Base-by-base conservation (phyloP, 2,113 vertebrate species). In the Rutilus rutilus region DNA sequence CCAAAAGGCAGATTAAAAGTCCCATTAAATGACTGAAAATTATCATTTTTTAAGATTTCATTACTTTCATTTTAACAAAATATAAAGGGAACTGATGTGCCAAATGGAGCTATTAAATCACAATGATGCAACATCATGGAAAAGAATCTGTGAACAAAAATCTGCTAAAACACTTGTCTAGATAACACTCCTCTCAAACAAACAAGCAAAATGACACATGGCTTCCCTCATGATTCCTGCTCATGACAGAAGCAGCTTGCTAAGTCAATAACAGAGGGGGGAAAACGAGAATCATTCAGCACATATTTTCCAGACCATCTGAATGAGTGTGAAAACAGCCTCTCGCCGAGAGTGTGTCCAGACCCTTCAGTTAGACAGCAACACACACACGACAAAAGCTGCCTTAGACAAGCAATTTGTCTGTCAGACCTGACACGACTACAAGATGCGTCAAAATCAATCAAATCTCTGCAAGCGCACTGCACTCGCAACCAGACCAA, bases 261-360 rank as follows among this genome's bases (percentile, higher is more conserved):
- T n/a, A 78, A 78, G 54, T 83, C 84, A 65, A 82, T 86, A 88
- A 73, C 59, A 7, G 2, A n/a, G 54, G 33, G 74, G 45, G 74
- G 74, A 60, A 84, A 82, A 82, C 0, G 30, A n/a, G 73, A 83
- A 83, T 83, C 50, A 52, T 52, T 52, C 87, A 15, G 23, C 73
- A 69, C 79, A 78, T 86, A 83, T 39, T 86, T 84, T 86, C 75
- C 79, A 12, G 36, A 69, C 2, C 14, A 5, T 33, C 47, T 79
- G 73, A 75, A 52, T 25, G 79, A 12, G 67, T 82, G 75, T 79
- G 64, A 82, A 81, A 82, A 78, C 52, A 15, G 71, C 36, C 39
- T 74, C 14, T 2, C 3, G 23, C 21, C 23, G 23, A 60, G 21
- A 60, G 59, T 10, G 3, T 62, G 10, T 25, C 60, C 60, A 25